Conservation (phyloP, 2,113 vertebrate genomes). For the Hydropotes inermis region DNA sequence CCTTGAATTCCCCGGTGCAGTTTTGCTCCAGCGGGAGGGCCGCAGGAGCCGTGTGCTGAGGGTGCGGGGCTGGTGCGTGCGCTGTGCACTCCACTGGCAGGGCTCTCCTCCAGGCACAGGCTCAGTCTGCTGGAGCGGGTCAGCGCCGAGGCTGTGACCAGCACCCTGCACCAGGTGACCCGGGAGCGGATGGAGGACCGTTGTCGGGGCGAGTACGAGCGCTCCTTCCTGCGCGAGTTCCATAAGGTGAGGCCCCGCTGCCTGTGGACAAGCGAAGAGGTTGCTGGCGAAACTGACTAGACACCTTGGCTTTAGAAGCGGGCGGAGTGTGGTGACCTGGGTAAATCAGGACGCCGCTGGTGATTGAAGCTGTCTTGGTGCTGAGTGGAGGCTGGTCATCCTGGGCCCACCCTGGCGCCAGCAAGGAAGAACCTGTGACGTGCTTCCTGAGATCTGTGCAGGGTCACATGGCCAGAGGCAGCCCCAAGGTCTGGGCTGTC, state of each 20-base stretch:
- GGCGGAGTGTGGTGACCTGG: not conserved
- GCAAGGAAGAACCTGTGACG: accelerated
- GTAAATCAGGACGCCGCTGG: not conserved
- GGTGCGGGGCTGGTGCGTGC: accelerated
- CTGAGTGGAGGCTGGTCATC: not conserved
- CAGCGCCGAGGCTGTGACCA: constrained; percentile 92
- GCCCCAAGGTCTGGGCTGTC: too few relatives aligned
- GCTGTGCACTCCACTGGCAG: accelerated
- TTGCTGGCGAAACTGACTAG: not conserved
- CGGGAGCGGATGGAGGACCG: constrained; percentile 94
- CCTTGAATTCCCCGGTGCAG: not conserved
- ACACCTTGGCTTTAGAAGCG: not conserved
- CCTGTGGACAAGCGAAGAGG: accelerated
- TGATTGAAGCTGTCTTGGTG: not conserved
- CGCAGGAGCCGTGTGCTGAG: too few relatives aligned
- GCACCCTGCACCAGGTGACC: constrained; percentile 92
- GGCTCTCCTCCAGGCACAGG: constrained; percentile 80
- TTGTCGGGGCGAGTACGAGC: constrained; percentile 94
- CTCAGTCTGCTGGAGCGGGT: constrained; percentile 94
- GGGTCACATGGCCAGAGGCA: not conserved
- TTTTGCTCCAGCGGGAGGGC: not conserved
- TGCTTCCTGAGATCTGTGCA: not conserved
- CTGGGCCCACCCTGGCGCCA: not conserved
- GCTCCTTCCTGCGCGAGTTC: constrained; percentile 93
- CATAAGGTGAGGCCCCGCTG: constrained; percentile 85